phyloP scores from a whole-genome alignment of 2,113 vertebrate genomes.

The Toxotes jaculatrix region DNA sequence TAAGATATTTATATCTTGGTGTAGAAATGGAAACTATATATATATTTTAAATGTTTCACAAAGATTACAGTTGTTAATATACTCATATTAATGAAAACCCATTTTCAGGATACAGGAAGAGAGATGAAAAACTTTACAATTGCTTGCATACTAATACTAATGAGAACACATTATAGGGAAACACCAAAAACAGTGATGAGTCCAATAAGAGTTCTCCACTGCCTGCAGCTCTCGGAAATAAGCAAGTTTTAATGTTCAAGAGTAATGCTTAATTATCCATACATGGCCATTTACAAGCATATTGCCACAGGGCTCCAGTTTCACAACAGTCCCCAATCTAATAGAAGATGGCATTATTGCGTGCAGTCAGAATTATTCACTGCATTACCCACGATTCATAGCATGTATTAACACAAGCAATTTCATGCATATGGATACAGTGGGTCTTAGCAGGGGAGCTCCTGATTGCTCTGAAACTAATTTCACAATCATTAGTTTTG shows the following conservation, averaged over 20 bases:
- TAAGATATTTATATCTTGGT: background rate
- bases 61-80: slow-evolving; percentile 9
- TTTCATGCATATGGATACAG: slow-evolving; percentile 99
- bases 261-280: slow-evolving; percentile 89
- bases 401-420: slow-evolving; percentile 97
- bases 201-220: slow-evolving; percentile 73
- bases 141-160: slow-evolving; percentile 62
- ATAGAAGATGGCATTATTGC: slow-evolving; percentile 95
- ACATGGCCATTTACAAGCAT: slow-evolving; percentile 92
- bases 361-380: slow-evolving; percentile 95
- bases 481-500: slow-evolving; percentile 99
- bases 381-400: slow-evolving; percentile 95
- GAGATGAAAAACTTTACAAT: slow-evolving; percentile 59
- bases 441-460: slow-evolving; percentile 94
- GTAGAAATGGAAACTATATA: background rate
- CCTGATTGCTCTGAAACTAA: slow-evolving; percentile 99
- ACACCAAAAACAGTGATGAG: slow-evolving; percentile 67
- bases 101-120: slow-evolving; percentile 53
- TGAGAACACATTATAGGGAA: slow-evolving; percentile 65
- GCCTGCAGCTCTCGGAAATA: slow-evolving; percentile 85
- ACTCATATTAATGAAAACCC: slow-evolving; percentile 39
- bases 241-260: slow-evolving; percentile 89
- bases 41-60: slow-evolving; percentile 15
- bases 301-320: slow-evolving; percentile 91
- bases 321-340: slow-evolving; percentile 86